phyloP scores from a whole-genome alignment of 2,888 invertebrate genomes.

The Melipona bicolor region DNA sequence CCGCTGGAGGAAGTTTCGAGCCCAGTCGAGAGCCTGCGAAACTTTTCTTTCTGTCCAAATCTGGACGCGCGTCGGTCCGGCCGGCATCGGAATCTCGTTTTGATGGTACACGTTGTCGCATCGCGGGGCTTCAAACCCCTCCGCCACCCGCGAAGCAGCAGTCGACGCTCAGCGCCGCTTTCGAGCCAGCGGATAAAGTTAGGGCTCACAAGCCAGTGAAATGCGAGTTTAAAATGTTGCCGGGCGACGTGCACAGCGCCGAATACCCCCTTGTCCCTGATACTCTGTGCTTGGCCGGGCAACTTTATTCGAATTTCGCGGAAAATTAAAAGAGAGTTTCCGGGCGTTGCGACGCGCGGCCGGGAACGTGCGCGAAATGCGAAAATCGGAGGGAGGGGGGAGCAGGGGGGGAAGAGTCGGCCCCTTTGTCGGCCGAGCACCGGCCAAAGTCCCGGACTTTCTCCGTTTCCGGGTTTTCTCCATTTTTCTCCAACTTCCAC shows the following conservation, averaged over 20 bases:
- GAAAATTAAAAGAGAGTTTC: slow-evolving; percentile 81
- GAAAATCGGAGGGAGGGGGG: slow-evolving; percentile 44
- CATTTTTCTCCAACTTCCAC: slow-evolving; percentile 63
- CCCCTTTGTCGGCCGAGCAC: slow-evolving; percentile 50
- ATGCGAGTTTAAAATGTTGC: slow-evolving; percentile 83
- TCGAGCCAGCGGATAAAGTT: slow-evolving; percentile 77
- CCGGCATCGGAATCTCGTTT: slow-evolving; percentile 72
- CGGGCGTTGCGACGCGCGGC: slow-evolving; percentile 49
- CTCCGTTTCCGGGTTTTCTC: slow-evolving; percentile 62
- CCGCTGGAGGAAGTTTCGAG: background rate
- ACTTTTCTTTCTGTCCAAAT: slow-evolving; percentile 62
- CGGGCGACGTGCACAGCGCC: slow-evolving; percentile 71
- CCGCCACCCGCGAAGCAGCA: no score
- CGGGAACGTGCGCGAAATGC: slow-evolving; percentile 69
- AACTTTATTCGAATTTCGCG: slow-evolving; percentile 81
- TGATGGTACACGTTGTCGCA: slow-evolving; percentile 73
- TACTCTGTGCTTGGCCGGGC: slow-evolving; percentile 76
- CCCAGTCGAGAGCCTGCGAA: slow-evolving; percentile 26
- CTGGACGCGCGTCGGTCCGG: slow-evolving; percentile 55
- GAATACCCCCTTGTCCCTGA: slow-evolving; percentile 67
- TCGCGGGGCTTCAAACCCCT: slow-evolving; percentile 72
- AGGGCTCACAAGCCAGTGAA: slow-evolving; percentile 81
- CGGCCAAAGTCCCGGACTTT: slow-evolving; percentile 48
- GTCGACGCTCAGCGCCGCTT: background rate
- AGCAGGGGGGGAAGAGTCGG: slow-evolving; percentile 17